Evolutionary conservation across 1,140 invertebrate genomes (phyloP), one percentile per base, ranked within the genome.

Genomic region (Drosophila kohkoa): DNA sequence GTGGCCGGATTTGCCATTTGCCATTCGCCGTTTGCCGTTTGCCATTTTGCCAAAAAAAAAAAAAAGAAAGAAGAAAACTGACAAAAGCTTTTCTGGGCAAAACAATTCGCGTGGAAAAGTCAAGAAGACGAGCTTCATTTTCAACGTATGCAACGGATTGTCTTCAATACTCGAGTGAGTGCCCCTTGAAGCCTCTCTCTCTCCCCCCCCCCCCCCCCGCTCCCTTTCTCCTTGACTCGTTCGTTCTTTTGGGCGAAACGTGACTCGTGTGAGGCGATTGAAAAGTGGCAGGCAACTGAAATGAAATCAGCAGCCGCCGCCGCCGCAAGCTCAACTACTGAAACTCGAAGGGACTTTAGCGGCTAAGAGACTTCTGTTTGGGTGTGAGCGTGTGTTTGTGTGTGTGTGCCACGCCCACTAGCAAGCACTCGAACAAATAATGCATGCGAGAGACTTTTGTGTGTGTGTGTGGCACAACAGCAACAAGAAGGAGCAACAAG

Each of bases 381-480:
- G 3, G 20, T 20, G 20, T 20, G 20, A 2, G 16, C 0, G 20
- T 32, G 30, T 1, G 30, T 0, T 5, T 32, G 30, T 32, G 30
- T 32, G 30, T 32, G 30, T 32, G 38, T 15, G n/a, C 16, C 49
- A 48, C 25, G 32, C 45, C 64, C 59, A 41, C 55, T 16, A 20
- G 13, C 32, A 79, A 80, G 66, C 67, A 81, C 78, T 74, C 57
- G 68, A 86, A 79, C 82, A 86, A 86, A 81, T 86, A 86, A 86
- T 86, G 82, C 82, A 86, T 86, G 73, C 69, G 77, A 64, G 20
- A 3, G 20, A 20, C 20, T 20, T 3, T 20, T 20, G 20, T 20
- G 20, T 3, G 20, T 20, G 16, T 20, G 16, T 20, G 64, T 69
- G 28, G 1, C n/a, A 10, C 51, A 48, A 57, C 28, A 64, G 5